Evolutionary conservation across 2,888 invertebrate species (phyloP), one percentile per base, ranked within the genome.

Genomic region (Noctua pronuba): DNA sequence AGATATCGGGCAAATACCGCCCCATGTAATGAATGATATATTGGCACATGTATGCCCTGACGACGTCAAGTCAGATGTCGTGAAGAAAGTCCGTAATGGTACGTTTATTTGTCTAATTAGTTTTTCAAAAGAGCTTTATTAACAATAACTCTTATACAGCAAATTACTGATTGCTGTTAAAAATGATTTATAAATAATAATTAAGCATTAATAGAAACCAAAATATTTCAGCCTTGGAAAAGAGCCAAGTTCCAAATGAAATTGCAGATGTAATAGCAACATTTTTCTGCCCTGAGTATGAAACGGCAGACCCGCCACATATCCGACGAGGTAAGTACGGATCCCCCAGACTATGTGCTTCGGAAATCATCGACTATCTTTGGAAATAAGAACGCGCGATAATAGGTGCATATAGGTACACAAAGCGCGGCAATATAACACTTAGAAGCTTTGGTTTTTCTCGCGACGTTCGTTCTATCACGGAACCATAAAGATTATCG

Each of bases 11-110:
- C 38, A 35, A 8, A 49, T 81, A 73, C 85, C 80, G 3, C 35
- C 10, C 0, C 4, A 62, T 21, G 60, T 81, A 1, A 55, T 85
- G 46, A 28, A 85, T 55, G 85, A 81, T 11, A 85, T 81, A 18
- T 41, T 80, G 5, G 73, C 85, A 16, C 73, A 85, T n/a, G 85
- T 81, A 31, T 31, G 4, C 24, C 80, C 81, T 31, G 85, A 66
- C 16, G 80, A 81, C 16, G 85, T 72, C 28, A 85, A 72, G 21
- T 46, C 66, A 10, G 85, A 85, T 21, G 55, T 81, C 16, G 35
- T 84, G 16, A 67, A 41, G 21, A 81, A 81, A 55, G 55, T 85
- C 1, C 49, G 11, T 8, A 81, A 49, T 66, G 55, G 80, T 81
- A 28, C 1, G 64, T 78, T 58, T 8, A 31, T 3, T 24, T 11